Evolutionary conservation across 2,888 invertebrate genomes (phyloP).

Genomic region (Hypena proboscidalis): DNA sequence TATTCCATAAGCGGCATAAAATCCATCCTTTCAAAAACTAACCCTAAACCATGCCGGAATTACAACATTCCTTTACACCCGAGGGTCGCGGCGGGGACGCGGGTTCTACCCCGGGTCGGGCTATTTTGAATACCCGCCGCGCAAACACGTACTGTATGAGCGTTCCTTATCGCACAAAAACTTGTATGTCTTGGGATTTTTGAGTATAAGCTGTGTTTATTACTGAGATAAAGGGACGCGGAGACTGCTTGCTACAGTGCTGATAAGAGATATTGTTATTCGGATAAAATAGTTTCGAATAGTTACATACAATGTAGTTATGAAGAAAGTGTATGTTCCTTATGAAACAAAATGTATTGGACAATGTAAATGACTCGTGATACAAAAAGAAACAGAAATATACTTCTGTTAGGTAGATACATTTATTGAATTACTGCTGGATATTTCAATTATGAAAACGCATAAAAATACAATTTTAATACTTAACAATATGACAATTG

Average conservation of each 20-base stretch:
- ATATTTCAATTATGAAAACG: no score
- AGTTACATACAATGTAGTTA: no score
- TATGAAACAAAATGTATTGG: not conserved
- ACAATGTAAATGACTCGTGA: no score
- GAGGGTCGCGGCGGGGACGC: not conserved
- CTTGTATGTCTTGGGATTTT: slow-evolving; percentile 8
- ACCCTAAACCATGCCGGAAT: slow-evolving; percentile 19
- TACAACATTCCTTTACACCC: slow-evolving; percentile 30
- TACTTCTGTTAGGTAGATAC: no score
- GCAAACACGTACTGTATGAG: slow-evolving; percentile 19
- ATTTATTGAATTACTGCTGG: no score
- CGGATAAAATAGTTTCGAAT: slow-evolving; percentile 6
- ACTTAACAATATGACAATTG: no score
- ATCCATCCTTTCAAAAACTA: slow-evolving; percentile 13
- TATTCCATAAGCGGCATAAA: slow-evolving; percentile 4
- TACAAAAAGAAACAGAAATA: no score
- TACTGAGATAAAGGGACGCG: no score
- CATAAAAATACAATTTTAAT: no score
- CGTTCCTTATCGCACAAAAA: slow-evolving; percentile 18
- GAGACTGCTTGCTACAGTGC: no score
- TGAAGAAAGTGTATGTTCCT: not conserved
- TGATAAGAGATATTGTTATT: no score
- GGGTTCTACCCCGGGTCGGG: slow-evolving; percentile 1
- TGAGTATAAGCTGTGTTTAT: slow-evolving; percentile 11
- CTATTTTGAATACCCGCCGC: slow-evolving; percentile 21